Base-by-base conservation (phyloP, 2,113 vertebrate species). In the Podarcis muralis region DNA sequence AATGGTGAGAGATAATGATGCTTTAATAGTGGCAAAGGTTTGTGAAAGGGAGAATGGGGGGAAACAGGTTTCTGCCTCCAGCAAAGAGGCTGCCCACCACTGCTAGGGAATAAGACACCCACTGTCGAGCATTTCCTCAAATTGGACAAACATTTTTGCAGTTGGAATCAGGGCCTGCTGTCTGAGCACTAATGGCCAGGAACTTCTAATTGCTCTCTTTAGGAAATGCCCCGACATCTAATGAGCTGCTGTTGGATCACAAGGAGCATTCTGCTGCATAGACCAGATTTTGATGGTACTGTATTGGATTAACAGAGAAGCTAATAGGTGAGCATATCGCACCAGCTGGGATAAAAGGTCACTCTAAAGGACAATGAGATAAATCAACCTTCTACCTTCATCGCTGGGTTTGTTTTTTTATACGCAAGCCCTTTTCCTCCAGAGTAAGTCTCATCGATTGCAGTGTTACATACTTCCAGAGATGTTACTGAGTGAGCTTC, bases 121-220 rank as follows among this genome's bases (percentile, higher is more conserved):
- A 84, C 88, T 83, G 3, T 79, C 91, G 93, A 92, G 86, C 77
- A 90, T 90, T 3, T 87, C 78, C 79, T 92, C 83, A 93, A 91
- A 92, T 82, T 93, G 90, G 82, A 85, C 91, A 93, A 93, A 90
- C 84, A 92, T 89, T 84, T 94, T 93, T 93, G 53, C 80, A 89
- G 57, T 66, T 74, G 75, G 86, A 92, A 93, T 94, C 89, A 81
- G 94, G 90, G 81, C 93, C 23, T 85, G 90, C 90, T 94, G 94
- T 87, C 89, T 89, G 87, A 92, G 85, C 90, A 91, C 86, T 69
- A 66, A 90, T 69, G 86, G 66, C 92, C 71, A 95, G 82, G 93
- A 94, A 89, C 76, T 76, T 89, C 83, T 95, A 95, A 95, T 87
- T 95, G 91, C 81, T 85, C 57, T 88, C 85, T 92, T 89, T 69